Base-by-base conservation (phyloP, 2,113 vertebrate species). In the Damaliscus lunatus region DNA sequence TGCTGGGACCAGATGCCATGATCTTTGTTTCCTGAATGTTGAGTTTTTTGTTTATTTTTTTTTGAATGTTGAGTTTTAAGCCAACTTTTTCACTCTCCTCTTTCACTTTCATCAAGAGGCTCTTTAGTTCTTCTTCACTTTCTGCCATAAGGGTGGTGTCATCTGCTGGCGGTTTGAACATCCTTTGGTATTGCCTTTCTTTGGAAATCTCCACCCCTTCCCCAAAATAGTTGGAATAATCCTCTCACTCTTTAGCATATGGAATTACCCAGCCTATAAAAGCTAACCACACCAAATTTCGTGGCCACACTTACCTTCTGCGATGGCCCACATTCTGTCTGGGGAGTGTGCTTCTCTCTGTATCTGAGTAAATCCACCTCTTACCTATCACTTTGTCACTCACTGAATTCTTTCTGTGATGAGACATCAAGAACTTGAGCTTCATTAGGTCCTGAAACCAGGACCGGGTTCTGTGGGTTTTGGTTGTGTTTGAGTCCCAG, bases 231-330 rank as follows among this genome's bases (percentile, higher is more conserved):
- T 36, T 67, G 64, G 17, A 67, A 36, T 21, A 67, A 67, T 11
- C 64, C 64, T 21, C 64, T n/a, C 64, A 21, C n/a, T 67, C 17
- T 21, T 67, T 67, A 67, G 17, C 64, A 19, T 67, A 67, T 67
- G 16, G 19, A n/a, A 67, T 67, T 36, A 71, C n/a, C n/a, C n/a
- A 71, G 9, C 8, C 17, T 71, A 36, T 71, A 36, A 71, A 36
- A 71, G 36, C n/a, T 71, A 71, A 36, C n/a, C 64, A 36, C 64
- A 71, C n/a, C 64, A 71, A 36, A 21, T 71, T 71, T 71, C 2
- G 0, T 11, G 2, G 9, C n/a, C n/a, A 12, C 64, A 36, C 5
- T 71, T 9, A n/a, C 9, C n/a, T 4, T 36, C 64, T 36, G n/a
- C 0, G 1, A 21, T 71, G 64, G 64, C n/a, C n/a, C n/a, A 23